Evolutionary conservation across 2,797 vertebrate genomes (phyloP).

Genomic region (Malacoraja senta): DNA sequence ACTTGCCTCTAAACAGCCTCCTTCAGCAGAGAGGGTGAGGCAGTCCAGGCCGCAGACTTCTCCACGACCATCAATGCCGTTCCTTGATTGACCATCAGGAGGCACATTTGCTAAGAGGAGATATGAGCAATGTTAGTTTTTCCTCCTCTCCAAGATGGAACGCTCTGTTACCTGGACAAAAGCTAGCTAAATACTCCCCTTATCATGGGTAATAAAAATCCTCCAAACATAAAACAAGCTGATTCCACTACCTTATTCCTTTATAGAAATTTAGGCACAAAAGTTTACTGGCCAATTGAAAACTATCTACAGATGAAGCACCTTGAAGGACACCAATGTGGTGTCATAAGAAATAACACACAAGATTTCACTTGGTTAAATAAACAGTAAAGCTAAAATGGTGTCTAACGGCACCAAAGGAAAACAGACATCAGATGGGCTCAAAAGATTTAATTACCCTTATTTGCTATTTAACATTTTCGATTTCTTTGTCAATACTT

Average conservation of each 20-base stretch:
- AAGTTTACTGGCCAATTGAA: conserved; percentile 26
- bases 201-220: conserved; percentile 25
- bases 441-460: conserved; percentile 21
- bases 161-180: conserved; percentile 26
- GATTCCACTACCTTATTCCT: conserved; percentile 25
- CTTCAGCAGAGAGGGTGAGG: conserved; percentile 36
- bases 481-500: background rate
- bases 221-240: conserved; percentile 33
- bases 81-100: conserved; percentile 38
- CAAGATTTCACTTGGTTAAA: background rate
- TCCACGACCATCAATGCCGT: conserved; percentile 37
- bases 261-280: conserved; percentile 16
- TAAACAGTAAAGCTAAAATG: conserved; percentile 23
- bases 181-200: conserved; percentile 35
- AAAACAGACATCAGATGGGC: conserved; percentile 3
- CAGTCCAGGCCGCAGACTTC: conserved; percentile 39
- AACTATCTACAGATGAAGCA: conserved; percentile 29
- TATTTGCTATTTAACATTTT: background rate
- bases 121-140: conserved; percentile 38
- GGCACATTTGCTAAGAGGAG: conserved; percentile 37
- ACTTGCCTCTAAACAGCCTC: conserved; percentile 37
- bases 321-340: conserved; percentile 30
- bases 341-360: conserved; percentile 27
- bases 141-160: conserved; percentile 35
- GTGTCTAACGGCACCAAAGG: background rate